These are phyloP conservation scores for Chloroclysta siterata DNA, from an alignment of 2,888 invertebrate species.

Conservation along the genomic window DNA sequence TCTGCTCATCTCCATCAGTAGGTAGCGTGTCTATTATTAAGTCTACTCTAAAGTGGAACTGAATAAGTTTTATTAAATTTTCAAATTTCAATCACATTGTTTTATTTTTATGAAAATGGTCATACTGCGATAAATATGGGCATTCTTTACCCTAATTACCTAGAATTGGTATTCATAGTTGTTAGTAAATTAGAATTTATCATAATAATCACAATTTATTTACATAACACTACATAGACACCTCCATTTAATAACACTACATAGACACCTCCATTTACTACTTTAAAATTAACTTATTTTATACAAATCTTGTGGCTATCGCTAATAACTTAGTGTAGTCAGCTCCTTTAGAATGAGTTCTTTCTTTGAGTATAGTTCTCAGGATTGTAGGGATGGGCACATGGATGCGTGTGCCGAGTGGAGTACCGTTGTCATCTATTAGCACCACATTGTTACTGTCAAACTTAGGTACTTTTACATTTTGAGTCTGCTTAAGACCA, in stretches of 20 bases:
- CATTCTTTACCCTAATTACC: too few relatives aligned
- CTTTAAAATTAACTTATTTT: conserved; percentile 44
- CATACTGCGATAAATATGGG: too few relatives aligned
- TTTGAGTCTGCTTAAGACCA: conserved; percentile 93
- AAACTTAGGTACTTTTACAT: conserved; percentile 92
- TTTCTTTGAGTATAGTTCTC: conserved; percentile 92
- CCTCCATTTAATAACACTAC: conserved; percentile 30
- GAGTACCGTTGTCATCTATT: conserved; percentile 97
- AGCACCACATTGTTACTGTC: conserved; percentile 98
- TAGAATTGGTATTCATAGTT: neutral
- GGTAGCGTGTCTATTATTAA: conserved; percentile 69
- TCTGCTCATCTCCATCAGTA: conserved; percentile 67
- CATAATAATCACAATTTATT: conserved; percentile 38
- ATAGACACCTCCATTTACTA: conserved; percentile 30
- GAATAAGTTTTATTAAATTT: conserved; percentile 82
- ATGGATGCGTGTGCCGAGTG: conserved; percentile 97
- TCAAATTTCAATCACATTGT: conserved; percentile 70
- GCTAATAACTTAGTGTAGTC: conserved; percentile 97
- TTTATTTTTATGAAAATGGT: too few relatives aligned
- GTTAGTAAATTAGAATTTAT: neutral
- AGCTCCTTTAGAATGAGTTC: conserved; percentile 91
- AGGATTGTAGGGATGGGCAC: conserved; percentile 97
- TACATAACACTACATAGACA: conserved; percentile 42
- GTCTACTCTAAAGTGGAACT: conserved; percentile 74
- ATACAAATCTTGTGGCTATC: conserved; percentile 95